A percentile compares a stretch with the other conserved stretches of the same genome.
Conservation (phyloP, 2,113 vertebrate species). For the Tychaedon coryphoeus region DNA sequence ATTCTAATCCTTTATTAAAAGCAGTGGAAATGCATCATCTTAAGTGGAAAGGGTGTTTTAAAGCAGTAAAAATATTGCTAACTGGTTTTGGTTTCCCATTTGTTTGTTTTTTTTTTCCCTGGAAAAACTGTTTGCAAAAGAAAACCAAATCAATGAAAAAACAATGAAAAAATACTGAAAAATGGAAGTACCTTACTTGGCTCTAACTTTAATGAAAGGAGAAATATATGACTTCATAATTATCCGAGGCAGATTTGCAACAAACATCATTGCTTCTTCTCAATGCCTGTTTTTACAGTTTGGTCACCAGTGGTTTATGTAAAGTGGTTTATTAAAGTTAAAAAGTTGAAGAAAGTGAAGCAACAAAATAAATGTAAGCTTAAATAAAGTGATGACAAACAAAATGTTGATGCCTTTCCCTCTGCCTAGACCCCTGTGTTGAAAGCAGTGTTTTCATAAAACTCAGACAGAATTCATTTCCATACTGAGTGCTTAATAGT, state of each 20-base stretch:
- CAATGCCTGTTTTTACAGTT: neutral
- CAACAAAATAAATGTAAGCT: slow-evolving; percentile 38
- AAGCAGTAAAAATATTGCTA: neutral
- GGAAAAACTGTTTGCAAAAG: neutral
- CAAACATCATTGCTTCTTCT: neutral
- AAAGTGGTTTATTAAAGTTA: neutral
- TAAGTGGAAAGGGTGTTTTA: neutral
- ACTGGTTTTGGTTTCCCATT: neutral
- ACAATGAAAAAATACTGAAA: neutral
- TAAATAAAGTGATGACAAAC: slow-evolving; percentile 59
- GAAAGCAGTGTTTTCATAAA: slow-evolving; percentile 78
- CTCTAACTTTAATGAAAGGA: neutral
- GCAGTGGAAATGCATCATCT: neutral
- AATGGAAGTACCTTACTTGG: neutral
- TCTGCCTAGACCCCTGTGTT: slow-evolving; percentile 71
- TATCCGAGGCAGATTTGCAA: neutral
- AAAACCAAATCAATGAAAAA: neutral
- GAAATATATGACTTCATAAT: neutral
- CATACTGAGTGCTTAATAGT: slow-evolving; percentile 76
- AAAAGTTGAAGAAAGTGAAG: slow-evolving; percentile 9
- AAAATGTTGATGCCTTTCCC: slow-evolving; percentile 64
- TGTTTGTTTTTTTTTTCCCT: neutral
- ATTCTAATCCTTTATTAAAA: neutral
- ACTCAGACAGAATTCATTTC: slow-evolving; percentile 80
- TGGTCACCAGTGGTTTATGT: neutral